Evolutionary conservation across 2,113 vertebrate species (phyloP).

Genomic region (Cochlearius cochlearius): DNA sequence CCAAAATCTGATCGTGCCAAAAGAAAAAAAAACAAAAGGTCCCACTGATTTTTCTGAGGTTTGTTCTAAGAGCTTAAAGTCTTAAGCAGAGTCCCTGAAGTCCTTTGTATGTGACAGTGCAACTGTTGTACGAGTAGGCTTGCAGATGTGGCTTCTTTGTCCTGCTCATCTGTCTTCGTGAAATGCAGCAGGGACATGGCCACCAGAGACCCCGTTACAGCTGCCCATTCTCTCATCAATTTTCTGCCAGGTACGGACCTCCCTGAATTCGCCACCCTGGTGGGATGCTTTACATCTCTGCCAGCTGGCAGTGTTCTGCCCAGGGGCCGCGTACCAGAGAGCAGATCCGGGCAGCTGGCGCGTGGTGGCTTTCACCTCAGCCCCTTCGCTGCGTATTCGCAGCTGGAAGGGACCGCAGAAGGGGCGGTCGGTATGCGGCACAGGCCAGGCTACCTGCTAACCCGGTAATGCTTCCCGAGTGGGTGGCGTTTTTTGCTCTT

Average conservation of each 20-base stretch:
- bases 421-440: too few relatives aligned
- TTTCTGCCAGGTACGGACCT: background rate
- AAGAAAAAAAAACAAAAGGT: background rate
- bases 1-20: background rate
- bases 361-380: rapidly evolving
- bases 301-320: background rate
- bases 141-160: background rate
- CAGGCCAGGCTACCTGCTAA: background rate
- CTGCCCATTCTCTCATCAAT: background rate
- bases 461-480: background rate
- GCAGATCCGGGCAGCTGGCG: background rate
- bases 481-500: background rate
- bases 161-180: background rate
- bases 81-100: background rate
- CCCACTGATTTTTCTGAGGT: background rate
- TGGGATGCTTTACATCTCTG: background rate
- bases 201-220: background rate
- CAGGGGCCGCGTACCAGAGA: background rate
- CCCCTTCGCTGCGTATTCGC: rapidly evolving
- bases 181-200: background rate
- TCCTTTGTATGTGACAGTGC: background rate
- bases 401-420: background rate
- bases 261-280: background rate
- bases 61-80: background rate
- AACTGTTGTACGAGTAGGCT: background rate